A percentile compares a stretch with the other conserved stretches of the same genome.
These are phyloP conservation scores for Alexandromys fortis DNA, from an alignment of 2,113 vertebrate species.

Conservation along the genomic window DNA sequence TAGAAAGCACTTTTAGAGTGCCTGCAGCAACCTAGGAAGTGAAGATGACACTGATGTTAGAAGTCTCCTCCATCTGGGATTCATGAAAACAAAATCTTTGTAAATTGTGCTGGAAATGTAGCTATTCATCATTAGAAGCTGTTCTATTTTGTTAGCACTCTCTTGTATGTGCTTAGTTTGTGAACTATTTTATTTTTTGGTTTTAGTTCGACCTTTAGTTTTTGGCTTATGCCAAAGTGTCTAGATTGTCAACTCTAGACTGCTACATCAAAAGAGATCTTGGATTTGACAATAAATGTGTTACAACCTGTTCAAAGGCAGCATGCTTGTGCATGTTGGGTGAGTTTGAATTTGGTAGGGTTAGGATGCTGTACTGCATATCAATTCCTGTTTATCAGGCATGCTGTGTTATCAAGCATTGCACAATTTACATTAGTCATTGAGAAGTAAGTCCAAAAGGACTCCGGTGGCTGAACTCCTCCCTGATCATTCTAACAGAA, in stretches of 20 bases:
- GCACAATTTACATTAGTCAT: neutral
- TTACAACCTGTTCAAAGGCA: neutral
- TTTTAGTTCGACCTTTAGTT: neutral
- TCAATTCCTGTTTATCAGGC: neutral
- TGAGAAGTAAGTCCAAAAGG: neutral
- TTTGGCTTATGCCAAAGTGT: neutral
- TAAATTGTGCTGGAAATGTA: neutral
- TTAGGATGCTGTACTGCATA: neutral
- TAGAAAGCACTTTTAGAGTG: neutral
- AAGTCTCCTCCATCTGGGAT: neutral
- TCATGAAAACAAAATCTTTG: constrained; percentile 26
- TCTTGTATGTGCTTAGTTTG: neutral
- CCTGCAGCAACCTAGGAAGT: neutral
- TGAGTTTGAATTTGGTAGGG: neutral
- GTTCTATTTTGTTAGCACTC: constrained; percentile 55
- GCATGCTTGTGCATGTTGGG: neutral
- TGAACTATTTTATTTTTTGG: neutral
- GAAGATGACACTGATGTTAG: neutral
- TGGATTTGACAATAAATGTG: neutral
- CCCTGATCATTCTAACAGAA: neutral
- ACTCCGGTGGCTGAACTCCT: neutral
- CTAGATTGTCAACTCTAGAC: neutral
- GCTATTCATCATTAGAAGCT: neutral
- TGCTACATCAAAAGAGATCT: neutral
- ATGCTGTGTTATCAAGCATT: neutral